These are phyloP conservation scores for Myocastor coypus DNA, from an alignment of 2,113 vertebrate genomes.

Conservation along the genomic window DNA sequence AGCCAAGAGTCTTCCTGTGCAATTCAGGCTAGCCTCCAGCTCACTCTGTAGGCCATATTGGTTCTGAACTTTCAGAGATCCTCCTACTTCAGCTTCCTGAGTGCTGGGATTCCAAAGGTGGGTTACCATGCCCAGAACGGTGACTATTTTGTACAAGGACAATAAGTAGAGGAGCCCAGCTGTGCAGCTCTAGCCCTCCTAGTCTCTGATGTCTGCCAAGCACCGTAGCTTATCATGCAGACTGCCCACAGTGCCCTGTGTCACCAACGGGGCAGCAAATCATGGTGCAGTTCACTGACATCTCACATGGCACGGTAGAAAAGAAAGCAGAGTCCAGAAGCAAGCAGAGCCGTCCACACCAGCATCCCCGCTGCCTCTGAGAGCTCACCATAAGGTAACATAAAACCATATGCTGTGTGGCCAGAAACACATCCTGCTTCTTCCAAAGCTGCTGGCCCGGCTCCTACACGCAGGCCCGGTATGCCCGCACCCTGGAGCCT, in stretches of 20 bases:
- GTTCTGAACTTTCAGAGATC: no score
- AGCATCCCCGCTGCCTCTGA: no score
- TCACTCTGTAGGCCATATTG: no score
- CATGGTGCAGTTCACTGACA: neutral
- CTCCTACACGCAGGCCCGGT: neutral
- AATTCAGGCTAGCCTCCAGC: no score
- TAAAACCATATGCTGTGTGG: neutral
- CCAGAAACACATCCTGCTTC: neutral
- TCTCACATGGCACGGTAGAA: neutral
- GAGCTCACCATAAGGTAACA: neutral
- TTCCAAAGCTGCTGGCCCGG: neutral
- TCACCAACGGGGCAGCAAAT: rapidly evolving
- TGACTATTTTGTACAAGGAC: neutral
- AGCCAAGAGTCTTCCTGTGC: no score
- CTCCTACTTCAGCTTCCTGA: no score
- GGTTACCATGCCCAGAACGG: no score
- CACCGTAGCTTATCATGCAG: neutral
- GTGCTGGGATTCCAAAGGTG: no score
- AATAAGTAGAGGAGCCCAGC: neutral
- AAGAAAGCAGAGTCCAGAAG: neutral
- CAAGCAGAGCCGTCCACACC: neutral
- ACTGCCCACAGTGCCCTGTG: neutral
- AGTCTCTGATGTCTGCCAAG: neutral
- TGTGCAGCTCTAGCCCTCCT: neutral
- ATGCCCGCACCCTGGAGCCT: no score